Evolutionary conservation across 2,797 vertebrate genomes (phyloP), one percentile per base, ranked within the genome.

Genomic region (Malurus splendens): DNA sequence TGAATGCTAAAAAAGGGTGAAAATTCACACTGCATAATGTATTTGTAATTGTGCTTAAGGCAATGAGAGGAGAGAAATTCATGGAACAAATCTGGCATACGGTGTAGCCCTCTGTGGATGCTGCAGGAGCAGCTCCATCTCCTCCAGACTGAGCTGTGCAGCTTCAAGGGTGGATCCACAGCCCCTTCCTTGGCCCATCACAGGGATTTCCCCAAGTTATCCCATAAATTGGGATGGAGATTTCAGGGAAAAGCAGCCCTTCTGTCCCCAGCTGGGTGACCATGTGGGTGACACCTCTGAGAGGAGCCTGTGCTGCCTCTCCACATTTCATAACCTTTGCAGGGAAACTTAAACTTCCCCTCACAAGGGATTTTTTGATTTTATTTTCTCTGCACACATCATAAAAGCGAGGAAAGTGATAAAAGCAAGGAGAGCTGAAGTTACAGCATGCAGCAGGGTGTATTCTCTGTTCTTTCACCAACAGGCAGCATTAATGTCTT

Each of bases 21-120:
- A 91, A 93, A 94, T 93, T 94, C 95, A 93, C 92, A 89, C 93
- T 95, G 93, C 92, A 94, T 95, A 95, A 93, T 94, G 93, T 89
- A 93, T 94, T 93, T 95, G 92, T 93, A 93, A 93, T 94, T 95
- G 80, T 93, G 92, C 92, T 95, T 73, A 90, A 92, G 94, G 95
- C 90, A 92, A 90, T 2, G 80, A 89, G 90, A 83, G 64, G 83
- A 82, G 90, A 92, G 83, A 92, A 90, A 93, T 74, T 61, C 89
- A 82, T 10, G 75, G 72, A 89, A 77, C 33, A 60, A 86, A 84
- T 92, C 85, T 87, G 86, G 89, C 87, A 51, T 39, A 18, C 32
- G 5, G 55, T 61, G 71, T 50, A 42, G 78, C 68, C 81, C 90
- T 95, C 54, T 90, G 60, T 51, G 81, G 82, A 48, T 90, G 67